These are phyloP conservation scores for Dasysyrphus tricinctus DNA, from an alignment of 2,888 invertebrate species.

Conservation along the genomic window DNA sequence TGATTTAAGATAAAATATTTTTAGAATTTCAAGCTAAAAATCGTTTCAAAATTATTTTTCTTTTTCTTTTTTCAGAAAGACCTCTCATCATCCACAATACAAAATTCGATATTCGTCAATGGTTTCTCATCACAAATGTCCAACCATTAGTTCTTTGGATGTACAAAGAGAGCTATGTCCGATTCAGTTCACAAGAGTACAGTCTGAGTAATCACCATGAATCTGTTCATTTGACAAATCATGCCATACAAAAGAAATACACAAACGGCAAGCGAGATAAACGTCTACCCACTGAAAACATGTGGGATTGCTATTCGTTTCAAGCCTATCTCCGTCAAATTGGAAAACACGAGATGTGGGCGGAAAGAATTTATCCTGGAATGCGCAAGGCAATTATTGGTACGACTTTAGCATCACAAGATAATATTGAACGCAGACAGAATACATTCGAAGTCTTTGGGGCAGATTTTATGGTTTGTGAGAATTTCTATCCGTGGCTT, in stretches of 20 bases:
- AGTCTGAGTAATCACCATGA: constrained; percentile 94
- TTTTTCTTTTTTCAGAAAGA: constrained; percentile 90
- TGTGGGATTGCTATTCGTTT: constrained; percentile 96
- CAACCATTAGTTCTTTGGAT: constrained; percentile 96
- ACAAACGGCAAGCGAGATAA: constrained; percentile 89
- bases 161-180: constrained; percentile 95
- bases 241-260: constrained; percentile 96
- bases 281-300: constrained; percentile 93
- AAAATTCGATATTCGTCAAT: constrained; percentile 97
- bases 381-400: constrained; percentile 91
- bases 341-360: constrained; percentile 92
- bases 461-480: constrained; percentile 97
- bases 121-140: constrained; percentile 96
- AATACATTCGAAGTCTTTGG: constrained; percentile 97
- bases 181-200: constrained; percentile 96
- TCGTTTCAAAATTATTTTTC: no score
- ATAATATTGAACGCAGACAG: constrained; percentile 89
- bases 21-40: no score
- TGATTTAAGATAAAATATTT: no score
- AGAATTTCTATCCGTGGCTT: constrained; percentile 94
- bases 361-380: constrained; percentile 92
- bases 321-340: constrained; percentile 85
- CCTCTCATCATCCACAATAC: constrained; percentile 95
- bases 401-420: constrained; percentile 93
- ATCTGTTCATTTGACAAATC: constrained; percentile 96